Evolutionary conservation across 92 coral and sea anemone genomes (phyloP).

Genomic region (Metridium senile): DNA sequence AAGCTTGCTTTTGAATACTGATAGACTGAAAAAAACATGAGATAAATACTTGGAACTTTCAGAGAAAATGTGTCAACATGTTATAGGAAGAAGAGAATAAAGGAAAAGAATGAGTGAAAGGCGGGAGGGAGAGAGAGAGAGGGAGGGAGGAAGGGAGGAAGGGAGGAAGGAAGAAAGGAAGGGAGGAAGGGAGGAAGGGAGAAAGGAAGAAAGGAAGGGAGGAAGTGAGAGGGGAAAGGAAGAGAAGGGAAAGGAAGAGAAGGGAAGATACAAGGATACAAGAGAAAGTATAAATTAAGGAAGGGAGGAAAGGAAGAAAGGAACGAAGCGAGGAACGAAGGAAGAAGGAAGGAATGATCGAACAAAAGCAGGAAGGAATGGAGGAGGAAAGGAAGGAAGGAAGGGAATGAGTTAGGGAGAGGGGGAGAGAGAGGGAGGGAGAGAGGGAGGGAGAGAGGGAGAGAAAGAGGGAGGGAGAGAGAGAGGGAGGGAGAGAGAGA

Average conservation of each 20-base stretch:
- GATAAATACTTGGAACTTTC: too few relatives aligned
- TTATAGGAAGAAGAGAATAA: too few relatives aligned
- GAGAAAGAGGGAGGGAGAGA: background rate
- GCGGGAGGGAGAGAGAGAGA: too few relatives aligned
- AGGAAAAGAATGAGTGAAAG: too few relatives aligned
- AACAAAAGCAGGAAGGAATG: background rate
- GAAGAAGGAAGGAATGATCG: too few relatives aligned
- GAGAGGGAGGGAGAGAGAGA: background rate
- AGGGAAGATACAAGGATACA: background rate
- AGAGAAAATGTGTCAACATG: too few relatives aligned
- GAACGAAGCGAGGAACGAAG: background rate
- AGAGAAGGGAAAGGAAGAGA: background rate
- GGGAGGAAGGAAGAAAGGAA: too few relatives aligned
- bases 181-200: too few relatives aligned
- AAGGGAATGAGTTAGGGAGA: too few relatives aligned
- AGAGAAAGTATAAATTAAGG: background rate
- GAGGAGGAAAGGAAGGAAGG: background rate
- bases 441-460: background rate
- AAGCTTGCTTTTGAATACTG: slow-evolving; percentile 10
- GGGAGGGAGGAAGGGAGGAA: too few relatives aligned
- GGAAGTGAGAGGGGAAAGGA: background rate
- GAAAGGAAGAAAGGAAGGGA: too few relatives aligned
- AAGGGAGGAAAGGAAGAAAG: background rate
- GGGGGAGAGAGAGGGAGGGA: background rate
- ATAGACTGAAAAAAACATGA: slow-evolving; percentile 5